These are phyloP conservation scores for Gallinago paraguaiae DNA, from an alignment of 2,113 vertebrate genomes.

Conservation along the genomic window DNA sequence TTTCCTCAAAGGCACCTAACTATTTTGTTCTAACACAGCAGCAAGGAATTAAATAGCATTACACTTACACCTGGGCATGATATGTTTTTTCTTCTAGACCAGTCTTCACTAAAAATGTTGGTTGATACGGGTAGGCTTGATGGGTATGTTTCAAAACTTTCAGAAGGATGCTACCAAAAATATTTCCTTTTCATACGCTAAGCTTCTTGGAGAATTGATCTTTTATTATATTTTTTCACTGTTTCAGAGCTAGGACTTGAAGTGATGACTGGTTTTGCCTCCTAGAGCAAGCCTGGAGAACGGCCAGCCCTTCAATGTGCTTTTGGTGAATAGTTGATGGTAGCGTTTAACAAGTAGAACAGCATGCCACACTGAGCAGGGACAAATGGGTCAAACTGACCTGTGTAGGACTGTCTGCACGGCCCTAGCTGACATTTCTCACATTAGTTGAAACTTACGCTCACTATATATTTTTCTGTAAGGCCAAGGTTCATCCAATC, in stretches of 20 bases:
- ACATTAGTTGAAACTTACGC: background rate
- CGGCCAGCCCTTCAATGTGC: background rate
- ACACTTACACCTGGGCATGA: background rate
- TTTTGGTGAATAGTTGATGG: background rate
- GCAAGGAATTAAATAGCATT: background rate
- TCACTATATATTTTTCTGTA: background rate
- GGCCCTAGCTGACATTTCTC: background rate
- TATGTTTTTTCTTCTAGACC: background rate
- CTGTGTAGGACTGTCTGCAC: background rate
- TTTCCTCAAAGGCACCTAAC: background rate
- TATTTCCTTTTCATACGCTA: background rate
- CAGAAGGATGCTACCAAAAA: background rate
- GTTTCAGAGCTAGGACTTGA: background rate
- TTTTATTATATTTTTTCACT: background rate
- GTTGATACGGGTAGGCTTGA: background rate
- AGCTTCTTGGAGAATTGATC: background rate
- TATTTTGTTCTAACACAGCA: background rate
- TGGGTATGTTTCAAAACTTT: background rate
- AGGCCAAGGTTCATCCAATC: background rate
- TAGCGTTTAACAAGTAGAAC: background rate
- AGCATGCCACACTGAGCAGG: fast-evolving
- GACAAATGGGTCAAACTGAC: background rate
- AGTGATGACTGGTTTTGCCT: background rate
- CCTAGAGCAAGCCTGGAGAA: background rate
- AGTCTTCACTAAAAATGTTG: background rate